phyloP scores from a whole-genome alignment of 2,797 vertebrate genomes.

The Odontamblyopus lacepedii region DNA sequence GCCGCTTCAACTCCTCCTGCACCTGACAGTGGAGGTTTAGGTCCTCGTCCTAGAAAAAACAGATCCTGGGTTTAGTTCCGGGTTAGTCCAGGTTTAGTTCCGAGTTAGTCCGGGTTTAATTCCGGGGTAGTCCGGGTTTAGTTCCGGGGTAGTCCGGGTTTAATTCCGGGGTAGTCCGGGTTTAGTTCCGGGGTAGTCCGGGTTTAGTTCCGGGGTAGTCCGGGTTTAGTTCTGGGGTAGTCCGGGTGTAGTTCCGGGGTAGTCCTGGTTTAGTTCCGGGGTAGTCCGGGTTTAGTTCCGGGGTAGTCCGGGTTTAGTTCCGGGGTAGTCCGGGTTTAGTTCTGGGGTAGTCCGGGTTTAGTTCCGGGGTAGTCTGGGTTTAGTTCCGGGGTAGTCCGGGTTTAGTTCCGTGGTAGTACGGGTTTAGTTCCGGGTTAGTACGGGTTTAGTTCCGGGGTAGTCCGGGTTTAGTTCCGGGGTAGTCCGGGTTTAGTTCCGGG shows the following conservation, averaged over 20 bases:
- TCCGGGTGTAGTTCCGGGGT: not conserved
- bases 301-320: not conserved
- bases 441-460: no score
- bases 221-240: not conserved
- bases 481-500: not conserved
- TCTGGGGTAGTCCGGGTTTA: not conserved
- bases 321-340: not conserved
- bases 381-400: no score
- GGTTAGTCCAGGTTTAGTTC: no score
- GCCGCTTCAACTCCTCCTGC: conserved; percentile 88
- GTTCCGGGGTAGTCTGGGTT: no score
- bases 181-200: not conserved
- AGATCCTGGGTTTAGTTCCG: not conserved
- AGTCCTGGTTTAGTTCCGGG: not conserved
- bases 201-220: not conserved
- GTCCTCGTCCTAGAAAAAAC: conserved; percentile 88
- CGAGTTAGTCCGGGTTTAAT: not conserved
- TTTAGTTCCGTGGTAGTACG: not conserved
- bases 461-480: not conserved
- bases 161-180: not conserved
- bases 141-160: not conserved
- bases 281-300: not conserved
- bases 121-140: not conserved
- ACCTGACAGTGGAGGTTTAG: conserved; percentile 96
- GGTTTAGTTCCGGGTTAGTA: no score